These are phyloP conservation scores for Vanacampus margaritifer DNA, from an alignment of 2,113 vertebrate genomes.

Conservation along the genomic window DNA sequence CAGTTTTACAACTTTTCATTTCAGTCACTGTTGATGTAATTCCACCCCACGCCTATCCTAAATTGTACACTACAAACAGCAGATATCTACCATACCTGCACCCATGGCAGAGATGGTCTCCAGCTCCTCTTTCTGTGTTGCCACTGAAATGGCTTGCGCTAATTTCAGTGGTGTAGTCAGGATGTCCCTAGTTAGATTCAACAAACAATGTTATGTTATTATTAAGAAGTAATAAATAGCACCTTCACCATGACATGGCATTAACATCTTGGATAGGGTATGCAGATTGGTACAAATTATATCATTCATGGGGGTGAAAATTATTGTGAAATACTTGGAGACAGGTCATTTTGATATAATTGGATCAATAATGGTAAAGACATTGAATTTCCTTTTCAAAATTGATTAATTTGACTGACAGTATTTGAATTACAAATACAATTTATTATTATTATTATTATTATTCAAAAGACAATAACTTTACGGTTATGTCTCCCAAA, in stretches of 20 bases:
- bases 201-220: not conserved
- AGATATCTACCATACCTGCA: conserved; percentile 69
- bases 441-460: too few species aligned
- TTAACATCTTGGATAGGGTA: not conserved
- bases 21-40: not conserved
- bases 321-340: too few species aligned
- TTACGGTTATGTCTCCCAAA: too few species aligned
- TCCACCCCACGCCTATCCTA: not conserved
- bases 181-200: conserved; percentile 79
- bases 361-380: too few species aligned
- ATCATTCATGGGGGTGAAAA: too few species aligned
- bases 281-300: too few species aligned
- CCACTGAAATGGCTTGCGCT: conserved; percentile 82
- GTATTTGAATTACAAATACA: too few species aligned
- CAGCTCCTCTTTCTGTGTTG: conserved; percentile 80
- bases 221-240: not conserved
- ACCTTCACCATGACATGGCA: too few species aligned
- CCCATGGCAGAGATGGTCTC: conserved; percentile 84
- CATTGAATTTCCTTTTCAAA: too few species aligned
- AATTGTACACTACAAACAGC: not conserved
- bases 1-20: not conserved
- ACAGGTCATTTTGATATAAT: too few species aligned
- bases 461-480: too few species aligned
- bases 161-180: conserved; percentile 81
- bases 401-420: too few species aligned